Evolutionary conservation across 1,140 invertebrate genomes (phyloP).

Genomic region (Arion vulgaris): DNA sequence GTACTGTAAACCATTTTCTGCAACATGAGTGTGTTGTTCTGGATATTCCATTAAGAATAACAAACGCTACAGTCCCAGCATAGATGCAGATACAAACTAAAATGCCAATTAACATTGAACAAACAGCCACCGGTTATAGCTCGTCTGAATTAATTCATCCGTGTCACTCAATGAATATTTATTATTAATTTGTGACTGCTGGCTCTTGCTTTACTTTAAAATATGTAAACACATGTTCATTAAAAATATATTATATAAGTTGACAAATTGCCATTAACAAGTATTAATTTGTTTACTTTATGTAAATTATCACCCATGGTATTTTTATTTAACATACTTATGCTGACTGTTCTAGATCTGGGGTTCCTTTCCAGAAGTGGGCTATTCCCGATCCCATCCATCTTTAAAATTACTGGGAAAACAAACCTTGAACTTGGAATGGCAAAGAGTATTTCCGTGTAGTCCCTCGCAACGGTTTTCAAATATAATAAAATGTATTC

Average conservation of each 20-base stretch:
- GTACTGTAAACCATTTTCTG: neutral
- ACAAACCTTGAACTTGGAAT: slow-evolving; percentile 12
- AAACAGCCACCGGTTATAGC: neutral
- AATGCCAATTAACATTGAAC: neutral
- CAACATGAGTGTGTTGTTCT: neutral
- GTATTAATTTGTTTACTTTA: too few species aligned
- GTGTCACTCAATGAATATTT: neutral
- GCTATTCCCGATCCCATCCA: slow-evolving; percentile 11
- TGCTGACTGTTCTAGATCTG: neutral
- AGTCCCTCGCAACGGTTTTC: slow-evolving; percentile 21
- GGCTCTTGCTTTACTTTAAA: too few species aligned
- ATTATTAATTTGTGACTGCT: too few species aligned
- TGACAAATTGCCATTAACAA: too few species aligned
- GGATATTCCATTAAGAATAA: neutral
- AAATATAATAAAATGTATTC: too few species aligned
- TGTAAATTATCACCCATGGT: too few species aligned
- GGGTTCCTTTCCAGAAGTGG: slow-evolving; percentile 1
- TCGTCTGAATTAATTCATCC: neutral
- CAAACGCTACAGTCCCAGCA: neutral
- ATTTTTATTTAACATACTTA: slow-evolving; percentile 4
- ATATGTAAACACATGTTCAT: too few species aligned
- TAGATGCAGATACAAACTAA: neutral
- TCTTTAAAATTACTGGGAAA: neutral
- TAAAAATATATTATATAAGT: too few species aligned
- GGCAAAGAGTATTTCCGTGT: neutral